Conservation (phyloP, 1,140 invertebrate genomes). For the Drosophila nasuta region DNA sequence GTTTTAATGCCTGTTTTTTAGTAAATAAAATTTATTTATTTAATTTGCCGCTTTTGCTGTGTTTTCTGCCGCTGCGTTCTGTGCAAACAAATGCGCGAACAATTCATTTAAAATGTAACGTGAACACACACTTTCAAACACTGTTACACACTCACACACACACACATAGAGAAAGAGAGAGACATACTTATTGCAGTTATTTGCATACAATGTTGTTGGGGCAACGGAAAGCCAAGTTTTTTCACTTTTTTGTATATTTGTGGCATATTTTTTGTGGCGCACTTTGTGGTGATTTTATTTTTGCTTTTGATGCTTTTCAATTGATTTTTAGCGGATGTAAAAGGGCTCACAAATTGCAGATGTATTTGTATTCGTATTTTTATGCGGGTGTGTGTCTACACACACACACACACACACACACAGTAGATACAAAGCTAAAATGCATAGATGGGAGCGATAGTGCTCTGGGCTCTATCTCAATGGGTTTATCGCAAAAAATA, state of each 20-base stretch:
- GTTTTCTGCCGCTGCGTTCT: constrained; percentile 52
- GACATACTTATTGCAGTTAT: constrained; percentile 47
- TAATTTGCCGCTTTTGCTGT: constrained; percentile 68
- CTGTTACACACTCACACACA: constrained; percentile 8
- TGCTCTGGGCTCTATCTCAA: neutral
- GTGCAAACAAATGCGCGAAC: constrained; percentile 72
- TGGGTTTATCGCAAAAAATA: constrained; percentile 6
- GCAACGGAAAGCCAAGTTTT: constrained; percentile 72
- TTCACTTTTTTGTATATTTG: constrained; percentile 29
- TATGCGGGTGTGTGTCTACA: constrained; percentile 10
- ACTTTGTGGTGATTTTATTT: constrained; percentile 58
- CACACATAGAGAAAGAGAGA: neutral
- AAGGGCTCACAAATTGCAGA: constrained; percentile 26
- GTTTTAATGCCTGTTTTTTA: constrained; percentile 51
- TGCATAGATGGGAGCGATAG: constrained; percentile 1
- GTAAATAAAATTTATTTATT: constrained; percentile 76
- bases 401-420: too few species aligned
- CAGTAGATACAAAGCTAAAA: neutral
- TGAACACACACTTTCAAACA: constrained; percentile 28
- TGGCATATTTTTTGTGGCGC: constrained; percentile 60
- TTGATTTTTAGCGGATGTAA: constrained; percentile 46
- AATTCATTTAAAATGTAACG: constrained; percentile 81
- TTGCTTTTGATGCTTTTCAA: constrained; percentile 35
- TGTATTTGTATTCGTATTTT: neutral
- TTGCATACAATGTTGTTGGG: constrained; percentile 68